These are phyloP conservation scores for Zhengitettix transpicula DNA, from an alignment of 2,888 invertebrate genomes.

Conservation along the genomic window DNA sequence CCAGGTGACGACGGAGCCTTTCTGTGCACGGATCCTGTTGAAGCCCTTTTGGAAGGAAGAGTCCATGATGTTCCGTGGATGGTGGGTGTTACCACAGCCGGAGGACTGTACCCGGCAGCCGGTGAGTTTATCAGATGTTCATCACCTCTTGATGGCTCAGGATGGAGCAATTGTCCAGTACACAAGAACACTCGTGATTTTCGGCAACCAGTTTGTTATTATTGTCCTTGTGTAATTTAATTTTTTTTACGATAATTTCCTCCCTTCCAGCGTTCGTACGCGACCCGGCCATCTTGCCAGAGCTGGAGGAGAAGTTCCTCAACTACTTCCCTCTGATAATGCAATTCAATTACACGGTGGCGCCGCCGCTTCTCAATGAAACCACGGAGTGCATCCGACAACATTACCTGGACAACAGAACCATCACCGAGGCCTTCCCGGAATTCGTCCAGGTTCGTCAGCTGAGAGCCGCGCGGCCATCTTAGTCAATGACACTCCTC, in stretches of 20 bases:
- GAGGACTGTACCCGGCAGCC: conserved; percentile 3
- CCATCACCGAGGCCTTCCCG: conserved; percentile 20
- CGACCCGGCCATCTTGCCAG: conserved; percentile 22
- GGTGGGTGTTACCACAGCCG: conserved; percentile 1
- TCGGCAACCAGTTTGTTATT: too few relatives aligned
- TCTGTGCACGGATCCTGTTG: not conserved
- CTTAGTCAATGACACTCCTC: too few relatives aligned
- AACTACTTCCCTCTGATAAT: conserved; percentile 23
- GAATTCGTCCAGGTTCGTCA: too few relatives aligned
- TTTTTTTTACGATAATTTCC: too few relatives aligned
- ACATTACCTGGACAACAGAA: conserved; percentile 37
- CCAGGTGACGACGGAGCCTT: conserved; percentile 18
- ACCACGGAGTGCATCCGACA: conserved; percentile 31
- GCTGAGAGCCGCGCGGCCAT: too few relatives aligned
- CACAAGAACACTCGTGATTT: too few relatives aligned
- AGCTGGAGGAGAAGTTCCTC: conserved; percentile 22
- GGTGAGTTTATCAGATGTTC: too few relatives aligned
- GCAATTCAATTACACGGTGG: conserved; percentile 24
- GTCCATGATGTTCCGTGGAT: conserved; percentile 4
- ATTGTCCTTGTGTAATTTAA: too few relatives aligned
- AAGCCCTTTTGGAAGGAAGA: not conserved
- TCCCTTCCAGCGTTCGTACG: conserved; percentile 32
- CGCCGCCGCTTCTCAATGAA: conserved; percentile 22
- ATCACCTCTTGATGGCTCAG: too few relatives aligned
- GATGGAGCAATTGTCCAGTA: too few relatives aligned